These are phyloP conservation scores for Drosophila infuscata DNA, from an alignment of 2,888 invertebrate genomes.

Conservation along the genomic window DNA sequence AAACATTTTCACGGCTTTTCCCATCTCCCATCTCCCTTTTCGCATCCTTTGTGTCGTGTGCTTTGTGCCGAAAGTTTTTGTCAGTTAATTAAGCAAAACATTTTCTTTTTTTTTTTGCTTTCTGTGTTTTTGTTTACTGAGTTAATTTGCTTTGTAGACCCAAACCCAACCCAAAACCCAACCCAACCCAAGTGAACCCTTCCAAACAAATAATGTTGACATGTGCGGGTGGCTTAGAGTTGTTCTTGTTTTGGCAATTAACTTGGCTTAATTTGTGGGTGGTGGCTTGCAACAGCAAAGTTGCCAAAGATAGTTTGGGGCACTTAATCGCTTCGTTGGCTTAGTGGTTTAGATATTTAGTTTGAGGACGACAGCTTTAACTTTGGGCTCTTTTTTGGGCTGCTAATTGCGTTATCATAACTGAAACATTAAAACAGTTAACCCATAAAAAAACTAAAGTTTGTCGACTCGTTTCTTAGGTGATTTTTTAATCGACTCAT, in stretches of 20 bases:
- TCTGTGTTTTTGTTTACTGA: constrained; percentile 51
- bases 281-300: constrained; percentile 31
- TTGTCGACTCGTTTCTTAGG: not conserved
- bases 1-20: constrained; percentile 58
- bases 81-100: constrained; percentile 80
- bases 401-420: constrained; percentile 27
- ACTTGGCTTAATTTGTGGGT: constrained; percentile 60
- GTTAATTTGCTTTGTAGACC: constrained; percentile 64
- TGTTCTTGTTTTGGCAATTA: constrained; percentile 50
- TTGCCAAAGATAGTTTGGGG: constrained; percentile 39
- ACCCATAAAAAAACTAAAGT: not conserved
- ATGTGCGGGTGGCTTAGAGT: constrained; percentile 58
- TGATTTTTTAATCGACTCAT: not conserved
- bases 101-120: constrained; percentile 39
- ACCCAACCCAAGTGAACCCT: constrained; percentile 10
- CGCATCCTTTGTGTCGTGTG: constrained; percentile 40
- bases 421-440: constrained; percentile 1
- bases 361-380: constrained; percentile 10
- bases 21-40: constrained; percentile 15
- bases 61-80: constrained; percentile 71
- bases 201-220: constrained; percentile 49
- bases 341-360: constrained; percentile 16
- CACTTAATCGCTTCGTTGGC: constrained; percentile 45
- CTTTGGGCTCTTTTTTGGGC: constrained; percentile 8
- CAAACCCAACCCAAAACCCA: constrained; percentile 10